Conservation (phyloP, 2,113 vertebrate genomes). For the Melanocharis versteri region DNA sequence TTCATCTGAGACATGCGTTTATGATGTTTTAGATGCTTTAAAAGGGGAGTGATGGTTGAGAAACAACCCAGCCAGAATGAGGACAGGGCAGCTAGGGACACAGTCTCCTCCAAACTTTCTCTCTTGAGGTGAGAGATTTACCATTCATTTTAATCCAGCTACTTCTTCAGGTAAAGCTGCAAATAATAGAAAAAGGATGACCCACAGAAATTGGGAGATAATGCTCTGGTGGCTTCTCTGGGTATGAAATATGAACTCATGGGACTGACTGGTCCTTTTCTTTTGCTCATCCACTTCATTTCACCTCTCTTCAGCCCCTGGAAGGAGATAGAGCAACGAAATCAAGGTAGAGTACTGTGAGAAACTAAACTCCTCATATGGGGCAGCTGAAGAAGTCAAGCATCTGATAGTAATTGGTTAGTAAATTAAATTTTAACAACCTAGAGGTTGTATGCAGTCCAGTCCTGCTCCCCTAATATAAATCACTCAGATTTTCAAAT, state of each 20-base stretch:
- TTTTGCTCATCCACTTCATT: not conserved
- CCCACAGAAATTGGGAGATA: not conserved
- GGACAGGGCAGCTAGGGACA: not conserved
- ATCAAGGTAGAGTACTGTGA: not conserved
- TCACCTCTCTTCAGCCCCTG: not conserved
- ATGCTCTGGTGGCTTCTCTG: not conserved
- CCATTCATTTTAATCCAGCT: not conserved
- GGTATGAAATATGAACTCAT: not conserved
- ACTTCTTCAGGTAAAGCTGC: not conserved
- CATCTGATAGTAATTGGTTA: conserved; percentile 59
- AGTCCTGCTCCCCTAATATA: conserved; percentile 18
- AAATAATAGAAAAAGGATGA: not conserved
- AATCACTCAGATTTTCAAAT: conserved; percentile 45
- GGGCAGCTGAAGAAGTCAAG: conserved; percentile 2
- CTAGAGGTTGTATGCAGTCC: conserved; percentile 9
- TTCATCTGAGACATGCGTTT: not conserved
- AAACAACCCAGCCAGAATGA: not conserved
- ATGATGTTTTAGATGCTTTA: not conserved
- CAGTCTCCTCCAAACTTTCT: not conserved
- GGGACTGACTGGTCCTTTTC: not conserved
- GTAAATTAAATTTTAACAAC: conserved; percentile 57
- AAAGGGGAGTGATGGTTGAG: not conserved
- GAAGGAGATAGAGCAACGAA: not conserved
- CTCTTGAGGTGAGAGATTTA: not conserved
- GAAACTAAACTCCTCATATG: not conserved